These are phyloP conservation scores for Orthosia gothica DNA, from an alignment of 2,888 invertebrate genomes.

Conservation along the genomic window DNA sequence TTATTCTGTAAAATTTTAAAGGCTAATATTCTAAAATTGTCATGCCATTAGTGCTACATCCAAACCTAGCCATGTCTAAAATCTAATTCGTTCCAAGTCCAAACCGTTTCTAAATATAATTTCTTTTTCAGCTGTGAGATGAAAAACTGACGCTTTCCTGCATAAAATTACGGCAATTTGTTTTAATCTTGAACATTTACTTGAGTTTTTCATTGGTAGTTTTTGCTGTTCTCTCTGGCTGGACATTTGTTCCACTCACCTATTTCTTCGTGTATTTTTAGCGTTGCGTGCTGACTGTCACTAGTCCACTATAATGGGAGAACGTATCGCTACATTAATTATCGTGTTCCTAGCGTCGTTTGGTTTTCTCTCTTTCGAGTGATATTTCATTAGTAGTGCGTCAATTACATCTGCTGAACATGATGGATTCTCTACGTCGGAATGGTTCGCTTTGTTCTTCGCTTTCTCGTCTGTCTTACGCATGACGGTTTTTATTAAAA, in stretches of 20 bases:
- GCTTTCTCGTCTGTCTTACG: slow-evolving; percentile 64
- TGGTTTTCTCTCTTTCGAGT: slow-evolving; percentile 72
- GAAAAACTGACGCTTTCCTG: slow-evolving; percentile 40
- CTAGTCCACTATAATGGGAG: slow-evolving; percentile 63
- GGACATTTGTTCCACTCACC: slow-evolving; percentile 75
- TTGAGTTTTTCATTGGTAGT: slow-evolving; percentile 38
- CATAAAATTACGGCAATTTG: slow-evolving; percentile 50
- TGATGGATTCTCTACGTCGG: slow-evolving; percentile 69
- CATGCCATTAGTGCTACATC: slow-evolving; percentile 2
- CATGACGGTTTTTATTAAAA: slow-evolving; percentile 33
- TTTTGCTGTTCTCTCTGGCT: slow-evolving; percentile 57
- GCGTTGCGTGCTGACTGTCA: slow-evolving; percentile 75
- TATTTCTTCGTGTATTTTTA: slow-evolving; percentile 75
- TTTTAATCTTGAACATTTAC: slow-evolving; percentile 48
- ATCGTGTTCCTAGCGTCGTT: slow-evolving; percentile 66
- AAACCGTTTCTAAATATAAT: slow-evolving; percentile 54
- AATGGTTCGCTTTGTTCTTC: slow-evolving; percentile 63
- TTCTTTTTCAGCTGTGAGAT: slow-evolving; percentile 33
- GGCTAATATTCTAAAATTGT: background rate
- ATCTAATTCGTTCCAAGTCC: slow-evolving; percentile 43
- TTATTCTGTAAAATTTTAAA: background rate
- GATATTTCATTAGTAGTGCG: slow-evolving; percentile 68
- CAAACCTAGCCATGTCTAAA: slow-evolving; percentile 32
- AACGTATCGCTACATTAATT: slow-evolving; percentile 74
- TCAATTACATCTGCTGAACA: slow-evolving; percentile 69